Evolutionary conservation across 2,888 invertebrate genomes (phyloP), one percentile per base, ranked within the genome.

Genomic region (Ashinkailepas kermadecensis): DNA sequence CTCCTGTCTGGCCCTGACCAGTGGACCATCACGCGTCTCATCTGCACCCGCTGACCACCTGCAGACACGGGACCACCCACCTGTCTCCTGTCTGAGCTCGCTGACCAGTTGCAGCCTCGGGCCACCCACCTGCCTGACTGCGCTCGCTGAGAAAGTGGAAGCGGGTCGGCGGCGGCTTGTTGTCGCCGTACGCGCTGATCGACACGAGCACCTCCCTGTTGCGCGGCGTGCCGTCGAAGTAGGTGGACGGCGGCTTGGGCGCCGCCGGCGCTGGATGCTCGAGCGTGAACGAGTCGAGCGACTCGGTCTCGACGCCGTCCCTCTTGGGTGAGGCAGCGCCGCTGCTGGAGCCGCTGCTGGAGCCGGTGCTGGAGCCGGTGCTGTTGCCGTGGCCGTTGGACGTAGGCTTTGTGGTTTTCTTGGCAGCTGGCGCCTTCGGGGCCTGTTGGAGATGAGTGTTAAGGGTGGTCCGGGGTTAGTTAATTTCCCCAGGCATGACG

Each of bases 271-370:
- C 88, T 56, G 92, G 91, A 86, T 92, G 91, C 84, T 91, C 92
- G 84, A 93, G 87, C 86, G 91, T 92, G 87, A 92, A 93, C 10
- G 93, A 93, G 87, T 93, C 93, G 85, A 93, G 88, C 54, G 93
- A 93, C 86, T 93, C 92, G 89, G 93, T 90, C 87, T 93, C 93
- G 18, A 92, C 93, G 64, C 90, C 89, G 83, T 59, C 59, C 12
- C 12, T 15, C 12, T 11, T 11, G 12, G 59, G 59, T 15, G 59
- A 15, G 12, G 70, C 39, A 3, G 21, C 25, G 15, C 15, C 18
- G 39, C 70, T 15, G 70, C 70, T 54, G 54, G 18, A 3, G 67
- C 8, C 12, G 54, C 18, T 18, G 70, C 54, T 70, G 70, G 25
- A 23, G 25, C 12, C 59, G 11, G 12, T 59, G 59, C 59, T 59